Conservation (phyloP, 2,888 invertebrate genomes). For the Ametastegia equiseti region DNA sequence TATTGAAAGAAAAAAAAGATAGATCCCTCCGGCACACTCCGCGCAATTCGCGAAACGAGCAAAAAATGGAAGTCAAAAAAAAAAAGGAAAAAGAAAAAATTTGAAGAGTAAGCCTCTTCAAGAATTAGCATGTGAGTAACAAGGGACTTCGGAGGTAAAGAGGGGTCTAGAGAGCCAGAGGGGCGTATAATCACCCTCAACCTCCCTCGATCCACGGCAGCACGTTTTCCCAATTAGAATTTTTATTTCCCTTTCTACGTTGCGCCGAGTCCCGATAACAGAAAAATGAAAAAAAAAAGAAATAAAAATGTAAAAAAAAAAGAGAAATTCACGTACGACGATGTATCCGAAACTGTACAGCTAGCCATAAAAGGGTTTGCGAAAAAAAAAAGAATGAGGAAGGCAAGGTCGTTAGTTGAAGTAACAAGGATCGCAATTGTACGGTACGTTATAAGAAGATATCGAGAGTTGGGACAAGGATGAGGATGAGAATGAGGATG, state of each 20-base stretch:
- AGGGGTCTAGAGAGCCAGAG: conserved; percentile 52
- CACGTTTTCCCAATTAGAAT: conserved; percentile 37
- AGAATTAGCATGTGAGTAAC: conserved; percentile 64
- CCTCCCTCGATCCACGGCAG: not conserved
- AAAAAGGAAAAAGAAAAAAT: not conserved
- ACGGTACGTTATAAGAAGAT: conserved; percentile 43
- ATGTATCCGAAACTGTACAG: not conserved
- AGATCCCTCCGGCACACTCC: not conserved
- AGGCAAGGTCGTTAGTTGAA: not conserved
- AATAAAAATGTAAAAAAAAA: not conserved
- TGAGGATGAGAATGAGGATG: too few species aligned
- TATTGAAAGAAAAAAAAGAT: not conserved
- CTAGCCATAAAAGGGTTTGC: not conserved
- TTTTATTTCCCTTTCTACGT: conserved; percentile 1
- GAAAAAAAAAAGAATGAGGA: not conserved
- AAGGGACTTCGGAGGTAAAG: conserved; percentile 52
- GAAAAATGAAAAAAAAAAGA: not conserved
- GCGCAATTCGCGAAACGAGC: not conserved
- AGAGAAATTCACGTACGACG: not conserved
- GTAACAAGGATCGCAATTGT: not conserved
- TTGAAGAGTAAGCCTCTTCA: conserved; percentile 52
- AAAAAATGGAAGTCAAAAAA: too few species aligned
- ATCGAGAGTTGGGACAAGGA: too few species aligned
- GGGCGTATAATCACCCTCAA: conserved; percentile 60
- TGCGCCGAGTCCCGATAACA: not conserved